Base-by-base conservation (phyloP, 2,888 invertebrate genomes). In the Limenitis camilla region DNA sequence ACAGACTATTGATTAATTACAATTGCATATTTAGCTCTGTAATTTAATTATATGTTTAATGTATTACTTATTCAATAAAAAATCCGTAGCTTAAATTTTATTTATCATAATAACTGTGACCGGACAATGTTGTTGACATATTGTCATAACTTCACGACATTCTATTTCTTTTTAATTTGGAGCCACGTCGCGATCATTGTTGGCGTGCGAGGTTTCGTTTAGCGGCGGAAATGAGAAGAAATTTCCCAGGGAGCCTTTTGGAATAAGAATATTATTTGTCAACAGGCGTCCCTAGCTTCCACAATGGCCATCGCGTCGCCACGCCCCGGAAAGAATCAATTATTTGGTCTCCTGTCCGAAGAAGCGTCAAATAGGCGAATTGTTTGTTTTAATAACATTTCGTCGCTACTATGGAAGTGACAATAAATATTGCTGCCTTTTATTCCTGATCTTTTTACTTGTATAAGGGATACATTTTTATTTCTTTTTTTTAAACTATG, bases 301-400 rank as follows among this genome's bases (percentile, higher is more conserved):
- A 84, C 80, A 85, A 85, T 78, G 69, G 78, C 62, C 61, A 56
- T 67, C 65, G 66, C 67, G 66, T 57, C 69, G 71, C 72, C 69
- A 74, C 84, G 81, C 83, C 84, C 86, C 86, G 87, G 86, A 86
- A 85, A 84, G 79, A 87, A 86, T 86, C 87, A 86, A 86, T 87
- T 86, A 86, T 81, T 78, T 73, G 71, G 71, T 66, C 72, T 77
- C 72, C 72, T 69, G 74, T 72, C 73, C 71, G 70, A 71, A 78
- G 77, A 79, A 77, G 79, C 80, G 78, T 78, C 78, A 75, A 83
- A 82, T 85, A 79, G 85, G 85, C 84, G 83, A 85, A 82, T 81
- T 85, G 86, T 87, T 87, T 87, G 86, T n/a, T 87, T 85, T 86
- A 86, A 85, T 83, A 87, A 87, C 84, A 85, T 85, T 81, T 76